phyloP scores from a whole-genome alignment of 2,113 vertebrate species.

The Sinocyclocheilus grahami region DNA sequence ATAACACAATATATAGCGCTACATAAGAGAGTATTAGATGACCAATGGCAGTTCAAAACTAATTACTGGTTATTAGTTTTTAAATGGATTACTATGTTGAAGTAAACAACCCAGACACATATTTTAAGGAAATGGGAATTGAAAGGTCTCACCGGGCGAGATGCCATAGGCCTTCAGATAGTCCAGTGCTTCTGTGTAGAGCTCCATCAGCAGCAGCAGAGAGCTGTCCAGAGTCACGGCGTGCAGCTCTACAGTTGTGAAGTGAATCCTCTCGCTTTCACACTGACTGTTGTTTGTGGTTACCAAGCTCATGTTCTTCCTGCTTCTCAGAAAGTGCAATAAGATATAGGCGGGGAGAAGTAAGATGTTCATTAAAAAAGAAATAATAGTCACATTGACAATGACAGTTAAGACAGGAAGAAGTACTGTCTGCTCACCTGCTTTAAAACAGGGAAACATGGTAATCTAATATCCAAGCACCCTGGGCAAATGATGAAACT shows the following conservation, averaged over 20 bases:
- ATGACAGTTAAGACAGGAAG: slow-evolving; percentile 1
- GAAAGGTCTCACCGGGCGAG: slow-evolving; percentile 23
- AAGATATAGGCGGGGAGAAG: slow-evolving; percentile 47
- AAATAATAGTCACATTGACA: not conserved
- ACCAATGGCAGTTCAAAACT: not conserved
- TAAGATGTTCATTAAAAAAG: not conserved
- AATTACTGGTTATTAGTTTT: not conserved
- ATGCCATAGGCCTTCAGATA: slow-evolving; percentile 61
- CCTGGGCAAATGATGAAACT: not conserved
- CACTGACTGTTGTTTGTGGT: not conserved
- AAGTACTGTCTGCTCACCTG: not conserved
- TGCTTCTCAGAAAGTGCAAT: slow-evolving; percentile 61
- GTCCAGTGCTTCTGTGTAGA: slow-evolving; percentile 67
- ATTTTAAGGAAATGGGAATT: not conserved
- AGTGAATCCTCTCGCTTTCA: not conserved
- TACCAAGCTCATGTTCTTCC: slow-evolving; percentile 63
- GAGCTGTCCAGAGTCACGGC: not conserved
- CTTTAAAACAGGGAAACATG: not conserved
- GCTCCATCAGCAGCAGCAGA: slow-evolving; percentile 64
- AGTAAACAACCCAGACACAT: not conserved
- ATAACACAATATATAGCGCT: not conserved
- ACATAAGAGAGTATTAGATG: not conserved
- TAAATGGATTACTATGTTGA: not conserved
- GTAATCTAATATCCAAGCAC: not conserved
- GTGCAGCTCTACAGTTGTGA: not conserved